phyloP scores from a whole-genome alignment of 2,797 vertebrate species.

The Heliangelus exortis region DNA sequence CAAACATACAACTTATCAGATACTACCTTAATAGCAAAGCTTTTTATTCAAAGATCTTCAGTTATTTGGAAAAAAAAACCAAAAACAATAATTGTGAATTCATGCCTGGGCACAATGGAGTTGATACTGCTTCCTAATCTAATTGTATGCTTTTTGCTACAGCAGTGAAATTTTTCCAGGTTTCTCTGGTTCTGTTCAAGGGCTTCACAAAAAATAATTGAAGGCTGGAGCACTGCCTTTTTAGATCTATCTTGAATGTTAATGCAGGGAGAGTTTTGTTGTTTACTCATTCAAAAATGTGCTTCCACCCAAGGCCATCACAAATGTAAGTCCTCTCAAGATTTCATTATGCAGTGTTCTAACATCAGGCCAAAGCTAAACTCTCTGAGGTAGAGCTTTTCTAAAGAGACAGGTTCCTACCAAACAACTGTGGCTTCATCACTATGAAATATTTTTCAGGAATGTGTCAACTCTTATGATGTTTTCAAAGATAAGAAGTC shows the following conservation, averaged over 20 bases:
- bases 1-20: neutral
- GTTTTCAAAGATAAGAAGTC: conserved; percentile 11
- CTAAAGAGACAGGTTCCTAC: neutral
- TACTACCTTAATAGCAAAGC: neutral
- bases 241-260: neutral
- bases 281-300: neutral
- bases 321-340: neutral
- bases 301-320: neutral
- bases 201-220: neutral
- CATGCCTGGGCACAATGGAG: neutral
- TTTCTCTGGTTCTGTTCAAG: neutral
- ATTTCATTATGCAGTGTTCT: neutral
- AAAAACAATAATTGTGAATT: neutral
- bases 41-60: neutral
- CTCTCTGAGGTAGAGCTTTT: neutral
- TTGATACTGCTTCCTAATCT: neutral
- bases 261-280: neutral
- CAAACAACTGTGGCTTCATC: neutral
- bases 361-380: neutral
- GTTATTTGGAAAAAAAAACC: neutral
- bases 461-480: neutral
- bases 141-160: neutral
- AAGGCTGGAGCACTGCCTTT: neutral
- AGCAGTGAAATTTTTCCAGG: neutral
- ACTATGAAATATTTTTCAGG: neutral